Evolutionary conservation across 2,888 invertebrate genomes (phyloP), one percentile per base, ranked within the genome.

Genomic region (Tillus elongatus): DNA sequence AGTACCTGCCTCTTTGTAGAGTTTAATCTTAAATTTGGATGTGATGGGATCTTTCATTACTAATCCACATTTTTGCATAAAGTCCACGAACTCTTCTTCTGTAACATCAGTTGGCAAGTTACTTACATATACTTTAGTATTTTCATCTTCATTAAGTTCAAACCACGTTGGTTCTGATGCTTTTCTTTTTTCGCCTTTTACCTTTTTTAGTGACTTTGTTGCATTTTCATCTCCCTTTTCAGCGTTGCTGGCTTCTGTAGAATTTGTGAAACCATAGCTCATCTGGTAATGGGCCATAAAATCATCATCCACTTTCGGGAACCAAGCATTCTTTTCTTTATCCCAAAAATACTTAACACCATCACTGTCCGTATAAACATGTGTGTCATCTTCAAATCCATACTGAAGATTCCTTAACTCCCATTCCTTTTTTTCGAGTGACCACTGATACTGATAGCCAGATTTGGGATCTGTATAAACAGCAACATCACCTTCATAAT

Each of bases 61-160:
- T 44, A 98, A 74, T 3, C 98, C 98, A 71, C 87, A 98, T 66
- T 98, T 98, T 51, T 82, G 79, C 88, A 98, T 96, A 24, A 97
- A 68, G 58, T 90, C 85, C 30, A 86, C 75, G 67, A 93, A 89
- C 59, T 88, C 87, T 45, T 92, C 84, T 56, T 92, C 82, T 0
- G 86, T 90, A 39, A 90, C 78, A 52, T 93, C 89, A 37, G 74
- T 58, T 0, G 98, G 97, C 47, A 98, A 71, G 58, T 91, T 89
- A 13, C 85, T 82, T 2, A 98, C 92, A 69, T 99, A 99, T 0
- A 98, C 92, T 64, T 92, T 93, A 2, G 92, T 93, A 60, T 92
- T 96, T 53, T 82, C 79, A 13, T 79, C 76, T 39, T 91, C 84
- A 43, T 89, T 79, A 15, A 90, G 69, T 45, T 98, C 86, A 67